Base-by-base conservation (phyloP, 2,113 vertebrate genomes). In the Boulengeromyrus knoepffleri region DNA sequence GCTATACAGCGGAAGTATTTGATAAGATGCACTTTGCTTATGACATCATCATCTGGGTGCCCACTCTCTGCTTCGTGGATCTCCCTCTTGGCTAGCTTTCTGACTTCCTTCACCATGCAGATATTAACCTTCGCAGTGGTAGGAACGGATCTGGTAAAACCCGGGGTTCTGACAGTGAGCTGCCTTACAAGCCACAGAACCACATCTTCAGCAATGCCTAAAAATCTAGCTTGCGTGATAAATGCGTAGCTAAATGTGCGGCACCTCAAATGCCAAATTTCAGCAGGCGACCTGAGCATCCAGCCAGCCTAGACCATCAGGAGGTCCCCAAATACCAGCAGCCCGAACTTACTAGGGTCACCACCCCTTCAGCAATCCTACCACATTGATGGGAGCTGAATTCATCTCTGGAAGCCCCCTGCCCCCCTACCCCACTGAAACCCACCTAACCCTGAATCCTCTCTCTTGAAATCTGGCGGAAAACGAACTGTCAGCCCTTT, bases 401-500 rank as follows among this genome's bases (percentile, higher is more conserved):
- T 46, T 17, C 17, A 50, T 90, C 88, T 10, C 47, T 83, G 47
- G 9, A 47, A 83, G 31, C 46, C 27, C 19, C 47, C 3, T 13
- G 31, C 2, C 49, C 85, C 36, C 24, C 80, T 5, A 36, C 42
- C 36, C 83, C 83, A 24, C 45, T 47, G 45, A 85, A 85, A 3
- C 9, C 5, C 45, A 24, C 83, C 21, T n/a, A 47, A 36, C 88
- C 45, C 39, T 39, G 45, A 31, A 27, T 47, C 45, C 24, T 21
- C 62, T 45, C 45, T 8, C 45, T 80, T 10, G 3, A 74, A 88
- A 46, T n/a, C 24, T n/a, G 42, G n/a, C 24, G 58, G 13, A 77
- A 88, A 49, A 42, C 12, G 15, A 74, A 49, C 47, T 89, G 77
- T 89, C 89, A 89, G 39, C 77, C 49, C 39, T 47, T 56, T 21